A percentile compares a stretch with the other conserved stretches of the same genome.
These are phyloP conservation scores for Baryphthengus martii DNA, from an alignment of 2,113 vertebrate species.

Conservation along the genomic window DNA sequence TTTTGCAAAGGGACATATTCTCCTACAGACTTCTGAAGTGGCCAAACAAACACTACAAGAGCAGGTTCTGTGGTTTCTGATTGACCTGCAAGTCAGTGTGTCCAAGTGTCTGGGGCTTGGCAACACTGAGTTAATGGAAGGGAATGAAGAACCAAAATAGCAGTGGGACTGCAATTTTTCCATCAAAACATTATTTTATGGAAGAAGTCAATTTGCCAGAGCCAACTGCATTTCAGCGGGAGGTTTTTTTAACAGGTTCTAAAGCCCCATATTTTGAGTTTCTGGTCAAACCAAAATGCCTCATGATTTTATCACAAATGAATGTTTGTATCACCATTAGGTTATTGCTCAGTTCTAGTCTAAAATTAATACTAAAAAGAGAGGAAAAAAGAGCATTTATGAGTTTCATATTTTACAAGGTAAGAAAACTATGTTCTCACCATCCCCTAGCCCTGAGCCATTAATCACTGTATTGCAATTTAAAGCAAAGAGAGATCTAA, in stretches of 20 bases:
- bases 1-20: not conserved
- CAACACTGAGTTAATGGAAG: not conserved
- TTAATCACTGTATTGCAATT: not conserved
- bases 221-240: not conserved
- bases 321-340: not conserved
- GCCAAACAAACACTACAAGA: rapidly evolving
- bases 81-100: not conserved
- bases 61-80: not conserved
- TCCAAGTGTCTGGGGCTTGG: not conserved
- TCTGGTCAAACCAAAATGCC: not conserved
- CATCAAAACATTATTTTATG: not conserved
- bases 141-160: not conserved
- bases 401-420: not conserved
- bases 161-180: not conserved
- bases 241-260: not conserved
- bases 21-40: not conserved
- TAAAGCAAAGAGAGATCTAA: not conserved
- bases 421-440: not conserved
- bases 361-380: not conserved
- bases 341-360: not conserved
- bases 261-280: not conserved
- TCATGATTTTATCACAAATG: not conserved
- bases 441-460: not conserved
- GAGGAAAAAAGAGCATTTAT: not conserved
- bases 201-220: not conserved